A percentile compares a stretch with the other conserved stretches of the same genome.
Conservation (phyloP, 2,113 vertebrate species). For the Saguinus imperator region DNA sequence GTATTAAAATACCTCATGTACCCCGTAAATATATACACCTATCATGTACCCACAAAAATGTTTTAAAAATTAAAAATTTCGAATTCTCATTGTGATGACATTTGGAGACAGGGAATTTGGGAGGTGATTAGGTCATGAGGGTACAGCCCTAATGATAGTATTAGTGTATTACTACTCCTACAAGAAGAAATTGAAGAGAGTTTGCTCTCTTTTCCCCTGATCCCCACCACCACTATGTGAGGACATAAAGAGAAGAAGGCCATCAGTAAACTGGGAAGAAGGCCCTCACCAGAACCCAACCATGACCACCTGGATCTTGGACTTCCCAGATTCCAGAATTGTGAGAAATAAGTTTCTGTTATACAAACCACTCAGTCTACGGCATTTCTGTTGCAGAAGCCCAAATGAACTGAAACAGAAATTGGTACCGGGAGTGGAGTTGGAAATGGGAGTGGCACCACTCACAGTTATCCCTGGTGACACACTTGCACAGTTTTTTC, state of each 20-base stretch:
- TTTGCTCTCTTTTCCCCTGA: too few species aligned
- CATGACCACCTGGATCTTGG: background rate
- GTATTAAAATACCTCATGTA: too few species aligned
- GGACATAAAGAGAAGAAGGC: background rate
- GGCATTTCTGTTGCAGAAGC: background rate
- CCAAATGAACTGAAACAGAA: background rate
- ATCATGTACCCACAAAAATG: too few species aligned
- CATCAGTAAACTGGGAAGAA: background rate
- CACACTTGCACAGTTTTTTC: background rate
- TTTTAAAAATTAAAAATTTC: too few species aligned
- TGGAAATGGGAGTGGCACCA: background rate
- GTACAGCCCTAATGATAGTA: too few species aligned
- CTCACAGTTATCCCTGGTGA: background rate
- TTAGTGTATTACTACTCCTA: too few species aligned
- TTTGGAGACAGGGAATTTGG: too few species aligned
- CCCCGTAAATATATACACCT: too few species aligned
- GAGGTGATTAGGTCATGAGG: too few species aligned
- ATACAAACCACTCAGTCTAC: background rate
- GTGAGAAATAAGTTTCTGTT: background rate
- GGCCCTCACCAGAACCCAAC: background rate
- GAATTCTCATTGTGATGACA: too few species aligned
- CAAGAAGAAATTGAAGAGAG: too few species aligned
- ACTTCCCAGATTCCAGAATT: background rate
- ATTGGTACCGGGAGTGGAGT: background rate
- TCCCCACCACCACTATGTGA: background rate